phyloP scores from a whole-genome alignment of 1,140 invertebrate species.

The Anoplophora glabripennis region DNA sequence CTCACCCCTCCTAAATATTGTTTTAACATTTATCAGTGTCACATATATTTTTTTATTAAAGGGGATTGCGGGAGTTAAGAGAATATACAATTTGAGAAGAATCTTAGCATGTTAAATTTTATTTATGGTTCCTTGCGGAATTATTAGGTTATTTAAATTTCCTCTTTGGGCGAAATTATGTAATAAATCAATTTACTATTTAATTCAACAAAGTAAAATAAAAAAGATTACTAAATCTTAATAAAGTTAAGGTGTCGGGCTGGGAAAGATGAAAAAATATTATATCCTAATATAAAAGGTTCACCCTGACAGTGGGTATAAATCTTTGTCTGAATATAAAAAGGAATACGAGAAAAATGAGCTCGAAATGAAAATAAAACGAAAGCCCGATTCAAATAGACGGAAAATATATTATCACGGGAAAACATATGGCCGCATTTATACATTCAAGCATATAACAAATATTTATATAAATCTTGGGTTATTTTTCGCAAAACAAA shows the following conservation, averaged over 20 bases:
- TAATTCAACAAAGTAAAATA: slow-evolving; percentile 31
- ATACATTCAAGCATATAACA: slow-evolving; percentile 25
- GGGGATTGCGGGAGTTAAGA: no score
- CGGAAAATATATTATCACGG: slow-evolving; percentile 44
- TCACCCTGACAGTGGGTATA: slow-evolving; percentile 44
- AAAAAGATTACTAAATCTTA: slow-evolving; percentile 41
- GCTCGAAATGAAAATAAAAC: slow-evolving; percentile 47
- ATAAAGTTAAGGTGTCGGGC: slow-evolving; percentile 37
- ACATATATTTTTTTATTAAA: no score
- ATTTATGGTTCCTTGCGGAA: no score
- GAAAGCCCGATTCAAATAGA: slow-evolving; percentile 45
- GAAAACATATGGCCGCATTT: slow-evolving; percentile 36
- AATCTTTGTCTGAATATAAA: slow-evolving; percentile 47
- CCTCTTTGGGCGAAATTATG: slow-evolving; percentile 2
- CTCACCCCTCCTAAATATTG: no score
- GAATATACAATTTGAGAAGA: no score
- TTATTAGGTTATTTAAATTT: no score
- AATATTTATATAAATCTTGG: slow-evolving; percentile 27
- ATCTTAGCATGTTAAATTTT: no score
- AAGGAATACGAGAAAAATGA: slow-evolving; percentile 48
- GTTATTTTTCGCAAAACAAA: slow-evolving; percentile 5
- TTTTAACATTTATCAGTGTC: no score
- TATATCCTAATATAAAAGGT: slow-evolving; percentile 48
- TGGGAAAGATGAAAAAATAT: slow-evolving; percentile 43
- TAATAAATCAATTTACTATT: slow-evolving; percentile 36